phyloP scores from a whole-genome alignment of 2,113 vertebrate genomes.

The Solea solea region DNA sequence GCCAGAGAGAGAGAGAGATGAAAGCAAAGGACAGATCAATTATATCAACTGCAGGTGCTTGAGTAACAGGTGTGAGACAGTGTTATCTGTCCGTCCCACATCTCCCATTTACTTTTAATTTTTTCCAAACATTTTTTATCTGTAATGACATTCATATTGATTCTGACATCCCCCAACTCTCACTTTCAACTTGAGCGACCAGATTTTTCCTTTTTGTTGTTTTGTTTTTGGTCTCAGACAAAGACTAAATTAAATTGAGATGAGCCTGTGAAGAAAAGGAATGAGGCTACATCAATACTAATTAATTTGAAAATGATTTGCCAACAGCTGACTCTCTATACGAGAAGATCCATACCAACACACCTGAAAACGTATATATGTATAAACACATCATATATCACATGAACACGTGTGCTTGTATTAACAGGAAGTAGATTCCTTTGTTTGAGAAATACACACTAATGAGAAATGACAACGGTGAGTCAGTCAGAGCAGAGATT shows the following conservation, averaged over 20 bases:
- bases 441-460: too few species aligned
- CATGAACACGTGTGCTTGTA: too few species aligned
- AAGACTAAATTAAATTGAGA: background rate
- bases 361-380: too few species aligned
- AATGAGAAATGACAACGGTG: too few species aligned
- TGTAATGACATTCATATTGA: conserved; percentile 21
- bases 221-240: background rate
- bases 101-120: conserved; percentile 12
- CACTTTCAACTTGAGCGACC: background rate
- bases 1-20: conserved; percentile 8
- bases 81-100: background rate
- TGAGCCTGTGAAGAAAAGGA: background rate
- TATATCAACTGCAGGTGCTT: too few species aligned
- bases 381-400: too few species aligned
- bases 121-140: conserved; percentile 13
- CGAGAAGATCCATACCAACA: too few species aligned
- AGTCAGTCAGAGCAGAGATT: too few species aligned
- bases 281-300: background rate
- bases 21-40: conserved; percentile 8
- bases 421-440: too few species aligned
- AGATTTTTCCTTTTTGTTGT: too few species aligned
- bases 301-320: background rate
- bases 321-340: too few species aligned
- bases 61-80: background rate
- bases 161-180: background rate